Percentiles rank a stretch among this genome's conserved stretches.
These are phyloP conservation scores for Lucilia sericata DNA, from an alignment of 1,140 invertebrate species.

Conservation along the genomic window DNA sequence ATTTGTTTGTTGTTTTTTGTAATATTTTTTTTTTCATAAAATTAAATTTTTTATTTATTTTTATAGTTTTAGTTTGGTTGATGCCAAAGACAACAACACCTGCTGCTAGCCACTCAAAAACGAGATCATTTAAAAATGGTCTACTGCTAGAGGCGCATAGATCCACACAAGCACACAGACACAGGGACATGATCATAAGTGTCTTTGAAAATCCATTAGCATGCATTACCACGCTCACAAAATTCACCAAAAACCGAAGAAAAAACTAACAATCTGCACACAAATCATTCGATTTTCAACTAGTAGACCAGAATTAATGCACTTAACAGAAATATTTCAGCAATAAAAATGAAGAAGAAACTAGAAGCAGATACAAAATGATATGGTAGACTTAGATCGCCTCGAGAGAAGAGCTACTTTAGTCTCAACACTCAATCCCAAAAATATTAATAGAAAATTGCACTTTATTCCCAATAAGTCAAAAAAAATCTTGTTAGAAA, in stretches of 20 bases:
- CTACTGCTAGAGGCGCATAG: background rate
- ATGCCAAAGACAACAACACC: conserved; percentile 25
- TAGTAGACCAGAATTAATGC: too few species aligned
- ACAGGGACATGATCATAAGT: background rate
- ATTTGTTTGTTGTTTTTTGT: conserved; percentile 33
- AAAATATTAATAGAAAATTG: too few species aligned
- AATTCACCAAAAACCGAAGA: too few species aligned
- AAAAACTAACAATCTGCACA: background rate
- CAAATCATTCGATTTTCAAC: background rate
- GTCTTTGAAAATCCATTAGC: conserved; percentile 2
- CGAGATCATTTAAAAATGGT: conserved; percentile 7
- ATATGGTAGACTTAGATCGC: too few species aligned
- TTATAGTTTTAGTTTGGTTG: background rate
- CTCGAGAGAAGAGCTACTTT: too few species aligned
- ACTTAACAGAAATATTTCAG: too few species aligned
- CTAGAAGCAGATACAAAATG: too few species aligned
- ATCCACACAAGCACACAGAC: too few species aligned
- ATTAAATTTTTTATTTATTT: background rate
- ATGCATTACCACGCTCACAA: background rate
- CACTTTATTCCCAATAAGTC: too few species aligned
- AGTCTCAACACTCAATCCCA: too few species aligned
- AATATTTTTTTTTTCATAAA: background rate
- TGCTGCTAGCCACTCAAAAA: conserved; percentile 34
- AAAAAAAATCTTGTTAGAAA: too few species aligned
- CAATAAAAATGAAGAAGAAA: too few species aligned